phyloP scores from a whole-genome alignment of 1,140 invertebrate genomes.

The Papilio polytes region DNA sequence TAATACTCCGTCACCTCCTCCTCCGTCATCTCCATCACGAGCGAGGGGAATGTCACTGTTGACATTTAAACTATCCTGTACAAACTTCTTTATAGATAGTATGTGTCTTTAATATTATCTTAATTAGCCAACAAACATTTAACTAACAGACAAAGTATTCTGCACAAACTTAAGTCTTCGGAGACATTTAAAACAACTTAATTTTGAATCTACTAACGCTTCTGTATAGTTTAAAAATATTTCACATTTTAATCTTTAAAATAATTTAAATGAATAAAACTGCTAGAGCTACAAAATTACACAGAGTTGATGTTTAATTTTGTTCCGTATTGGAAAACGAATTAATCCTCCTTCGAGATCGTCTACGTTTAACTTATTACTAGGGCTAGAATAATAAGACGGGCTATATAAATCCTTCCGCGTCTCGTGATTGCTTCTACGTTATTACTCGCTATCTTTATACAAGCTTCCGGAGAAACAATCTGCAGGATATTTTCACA shows the following conservation, averaged over 20 bases:
- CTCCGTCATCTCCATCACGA: constrained; percentile 87
- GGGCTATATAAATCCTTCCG: constrained; percentile 20
- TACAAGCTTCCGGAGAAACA: not conserved
- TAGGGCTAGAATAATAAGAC: constrained; percentile 29
- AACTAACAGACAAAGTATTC: no score
- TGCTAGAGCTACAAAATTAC: constrained; percentile 3
- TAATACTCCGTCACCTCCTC: constrained; percentile 90
- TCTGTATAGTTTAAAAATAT: no score
- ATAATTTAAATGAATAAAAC: no score
- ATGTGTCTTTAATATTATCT: no score
- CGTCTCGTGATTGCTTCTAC: constrained; percentile 12
- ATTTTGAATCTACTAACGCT: no score
- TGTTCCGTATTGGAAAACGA: constrained; percentile 19
- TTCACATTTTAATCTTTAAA: no score
- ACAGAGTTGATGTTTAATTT: constrained; percentile 44
- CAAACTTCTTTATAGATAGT: not conserved
- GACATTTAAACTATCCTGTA: not conserved
- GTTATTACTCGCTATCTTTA: constrained; percentile 17
- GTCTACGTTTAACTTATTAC: not conserved
- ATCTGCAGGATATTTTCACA: not conserved
- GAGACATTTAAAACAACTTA: no score
- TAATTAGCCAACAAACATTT: no score
- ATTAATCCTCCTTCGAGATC: constrained; percentile 39
- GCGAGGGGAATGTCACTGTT: constrained; percentile 81
- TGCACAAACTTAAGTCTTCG: no score